Evolutionary conservation across 2,888 invertebrate species (phyloP).

Genomic region (Chymomyza fuscimana): DNA sequence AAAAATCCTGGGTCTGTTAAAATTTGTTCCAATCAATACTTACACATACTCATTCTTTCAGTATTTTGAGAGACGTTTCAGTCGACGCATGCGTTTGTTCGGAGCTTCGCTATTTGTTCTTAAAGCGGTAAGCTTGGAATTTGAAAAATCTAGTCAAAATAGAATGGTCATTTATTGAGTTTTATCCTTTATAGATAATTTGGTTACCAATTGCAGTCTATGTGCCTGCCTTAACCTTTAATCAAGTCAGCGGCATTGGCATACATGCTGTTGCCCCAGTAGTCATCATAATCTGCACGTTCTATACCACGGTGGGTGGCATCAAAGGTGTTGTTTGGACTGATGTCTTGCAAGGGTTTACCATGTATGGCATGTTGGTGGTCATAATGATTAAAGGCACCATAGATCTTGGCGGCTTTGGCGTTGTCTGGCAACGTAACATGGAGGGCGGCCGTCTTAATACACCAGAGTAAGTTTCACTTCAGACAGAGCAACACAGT

Average conservation of each 20-base stretch:
- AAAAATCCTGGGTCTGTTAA: background rate
- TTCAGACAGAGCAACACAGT: background rate
- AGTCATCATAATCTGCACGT: conserved; percentile 88
- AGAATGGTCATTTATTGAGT: background rate
- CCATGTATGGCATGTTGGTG: conserved; percentile 87
- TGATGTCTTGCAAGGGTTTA: conserved; percentile 87
- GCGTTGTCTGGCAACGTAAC: conserved; percentile 84
- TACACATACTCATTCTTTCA: conserved; percentile 69
- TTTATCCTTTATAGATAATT: conserved; percentile 51
- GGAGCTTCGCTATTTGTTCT: conserved; percentile 86
- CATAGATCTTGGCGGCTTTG: conserved; percentile 85
- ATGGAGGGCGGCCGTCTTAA: conserved; percentile 86
- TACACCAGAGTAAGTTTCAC: conserved; percentile 83
- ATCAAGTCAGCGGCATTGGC: conserved; percentile 86
- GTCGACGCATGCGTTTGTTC: conserved; percentile 85
- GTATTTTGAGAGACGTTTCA: conserved; percentile 87
- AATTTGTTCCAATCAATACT: background rate
- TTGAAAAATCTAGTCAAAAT: background rate
- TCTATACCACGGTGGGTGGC: conserved; percentile 93
- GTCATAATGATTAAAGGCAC: conserved; percentile 87
- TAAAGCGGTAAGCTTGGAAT: conserved; percentile 82
- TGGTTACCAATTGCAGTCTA: conserved; percentile 82
- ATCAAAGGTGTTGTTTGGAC: conserved; percentile 90
- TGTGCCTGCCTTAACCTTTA: conserved; percentile 88
- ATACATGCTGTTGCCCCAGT: conserved; percentile 90